Evolutionary conservation across 2,888 invertebrate genomes (phyloP).

Genomic region (Pollenia angustigena): DNA sequence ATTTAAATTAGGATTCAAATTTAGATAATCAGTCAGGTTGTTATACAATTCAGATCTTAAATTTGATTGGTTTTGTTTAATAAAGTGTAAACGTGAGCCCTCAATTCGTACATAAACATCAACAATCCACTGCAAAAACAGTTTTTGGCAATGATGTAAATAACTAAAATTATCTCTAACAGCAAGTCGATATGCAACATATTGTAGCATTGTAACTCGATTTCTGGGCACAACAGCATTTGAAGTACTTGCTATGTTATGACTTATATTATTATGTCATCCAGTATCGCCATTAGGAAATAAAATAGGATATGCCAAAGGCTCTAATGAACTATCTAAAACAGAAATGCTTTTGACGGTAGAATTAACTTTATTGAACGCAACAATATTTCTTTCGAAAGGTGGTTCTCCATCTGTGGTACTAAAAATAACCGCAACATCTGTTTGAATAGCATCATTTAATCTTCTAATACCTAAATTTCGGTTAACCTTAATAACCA

Average conservation of each 20-base stretch:
- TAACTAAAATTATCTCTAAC: slow-evolving; percentile 24
- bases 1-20: background rate
- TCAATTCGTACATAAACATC: no score
- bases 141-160: background rate
- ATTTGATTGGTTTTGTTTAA: background rate
- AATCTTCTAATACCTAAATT: slow-evolving; percentile 79
- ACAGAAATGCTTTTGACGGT: slow-evolving; percentile 47
- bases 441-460: slow-evolving; percentile 70
- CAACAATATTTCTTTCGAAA: slow-evolving; percentile 64
- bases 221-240: background rate
- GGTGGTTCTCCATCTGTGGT: slow-evolving; percentile 60
- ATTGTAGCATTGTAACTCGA: slow-evolving; percentile 40
- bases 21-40: background rate
- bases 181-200: slow-evolving; percentile 38
- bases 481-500: slow-evolving; percentile 63
- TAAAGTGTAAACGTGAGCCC: no score
- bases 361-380: slow-evolving; percentile 60
- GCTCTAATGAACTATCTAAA: slow-evolving; percentile 66
- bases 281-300: slow-evolving; percentile 71
- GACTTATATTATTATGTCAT: slow-evolving; percentile 63
- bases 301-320: slow-evolving; percentile 69
- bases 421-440: slow-evolving; percentile 67
- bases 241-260: slow-evolving; percentile 45
- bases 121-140: background rate
- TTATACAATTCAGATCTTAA: slow-evolving; percentile 3